Evolutionary conservation across 2,797 vertebrate species (phyloP).

Genomic region (Crotalus adamanteus): DNA sequence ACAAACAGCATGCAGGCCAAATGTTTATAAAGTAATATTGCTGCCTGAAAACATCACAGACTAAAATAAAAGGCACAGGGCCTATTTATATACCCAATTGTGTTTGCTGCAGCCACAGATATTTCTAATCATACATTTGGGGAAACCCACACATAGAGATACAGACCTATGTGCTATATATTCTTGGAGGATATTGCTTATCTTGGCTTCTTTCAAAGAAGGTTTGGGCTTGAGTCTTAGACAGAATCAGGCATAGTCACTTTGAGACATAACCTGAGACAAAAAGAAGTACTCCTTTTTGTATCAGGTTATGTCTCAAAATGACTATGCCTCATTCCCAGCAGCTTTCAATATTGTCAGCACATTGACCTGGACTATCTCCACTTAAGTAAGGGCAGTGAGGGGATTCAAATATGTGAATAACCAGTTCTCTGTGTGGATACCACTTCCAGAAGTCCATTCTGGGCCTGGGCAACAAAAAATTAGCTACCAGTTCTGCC

Average conservation of each 20-base stretch:
- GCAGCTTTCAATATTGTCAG: neutral
- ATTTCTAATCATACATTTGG: neutral
- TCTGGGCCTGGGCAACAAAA: no score
- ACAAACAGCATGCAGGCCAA: constrained; percentile 1
- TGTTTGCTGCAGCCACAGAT: neutral
- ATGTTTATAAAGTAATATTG: constrained; percentile 7
- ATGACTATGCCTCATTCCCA: neutral
- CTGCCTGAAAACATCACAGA: neutral
- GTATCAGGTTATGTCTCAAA: neutral
- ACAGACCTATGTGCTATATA: neutral
- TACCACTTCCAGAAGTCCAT: no score
- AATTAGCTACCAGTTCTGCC: no score
- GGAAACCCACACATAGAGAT: neutral
- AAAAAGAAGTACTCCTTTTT: neutral
- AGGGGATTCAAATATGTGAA: no score
- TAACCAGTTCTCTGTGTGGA: no score
- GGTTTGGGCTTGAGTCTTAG: neutral
- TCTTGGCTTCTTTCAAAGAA: neutral
- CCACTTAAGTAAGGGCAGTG: neutral
- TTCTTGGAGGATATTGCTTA: neutral
- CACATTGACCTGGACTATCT: neutral
- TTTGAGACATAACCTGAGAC: neutral
- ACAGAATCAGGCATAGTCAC: neutral
- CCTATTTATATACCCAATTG: neutral
- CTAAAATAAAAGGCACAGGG: neutral